These are phyloP conservation scores for Meganola albula DNA, from an alignment of 2,888 invertebrate genomes.

Conservation along the genomic window DNA sequence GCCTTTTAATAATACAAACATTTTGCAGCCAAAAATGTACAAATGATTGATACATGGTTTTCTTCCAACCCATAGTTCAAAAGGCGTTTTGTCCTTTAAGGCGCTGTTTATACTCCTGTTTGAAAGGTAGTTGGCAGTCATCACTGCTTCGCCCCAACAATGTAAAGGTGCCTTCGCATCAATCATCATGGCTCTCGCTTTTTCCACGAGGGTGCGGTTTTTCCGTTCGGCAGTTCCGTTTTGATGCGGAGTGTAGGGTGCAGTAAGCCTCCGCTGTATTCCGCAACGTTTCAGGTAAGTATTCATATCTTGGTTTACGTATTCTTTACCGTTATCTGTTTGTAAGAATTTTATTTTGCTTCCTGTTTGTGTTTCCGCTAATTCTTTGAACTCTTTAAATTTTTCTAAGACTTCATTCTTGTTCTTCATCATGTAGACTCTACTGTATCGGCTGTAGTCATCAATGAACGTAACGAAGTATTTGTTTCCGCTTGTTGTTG, in stretches of 20 bases:
- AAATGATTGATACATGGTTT: too few relatives aligned
- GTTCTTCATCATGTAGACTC: background rate
- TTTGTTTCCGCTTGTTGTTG: background rate
- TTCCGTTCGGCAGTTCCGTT: background rate
- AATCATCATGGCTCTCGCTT: conserved; percentile 6
- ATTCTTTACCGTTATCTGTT: too few relatives aligned
- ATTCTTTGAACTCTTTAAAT: too few relatives aligned
- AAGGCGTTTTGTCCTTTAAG: conserved; percentile 3
- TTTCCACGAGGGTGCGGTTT: background rate
- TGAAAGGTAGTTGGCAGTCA: conserved; percentile 12
- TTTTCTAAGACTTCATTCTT: too few relatives aligned
- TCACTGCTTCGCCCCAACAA: conserved; percentile 19
- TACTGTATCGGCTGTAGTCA: background rate
- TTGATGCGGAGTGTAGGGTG: background rate
- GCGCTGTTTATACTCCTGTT: conserved; percentile 18
- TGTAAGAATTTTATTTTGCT: too few relatives aligned
- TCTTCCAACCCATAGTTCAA: background rate
- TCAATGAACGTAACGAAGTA: background rate
- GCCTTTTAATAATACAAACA: too few relatives aligned
- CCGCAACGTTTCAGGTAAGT: too few relatives aligned
- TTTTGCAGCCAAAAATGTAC: too few relatives aligned
- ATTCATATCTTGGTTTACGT: too few relatives aligned
- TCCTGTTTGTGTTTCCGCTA: too few relatives aligned
- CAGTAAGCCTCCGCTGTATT: too few relatives aligned
- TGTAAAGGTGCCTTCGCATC: conserved; percentile 15